These are phyloP conservation scores for Synanthedon myopaeformis DNA, from an alignment of 2,888 invertebrate genomes.

Conservation along the genomic window DNA sequence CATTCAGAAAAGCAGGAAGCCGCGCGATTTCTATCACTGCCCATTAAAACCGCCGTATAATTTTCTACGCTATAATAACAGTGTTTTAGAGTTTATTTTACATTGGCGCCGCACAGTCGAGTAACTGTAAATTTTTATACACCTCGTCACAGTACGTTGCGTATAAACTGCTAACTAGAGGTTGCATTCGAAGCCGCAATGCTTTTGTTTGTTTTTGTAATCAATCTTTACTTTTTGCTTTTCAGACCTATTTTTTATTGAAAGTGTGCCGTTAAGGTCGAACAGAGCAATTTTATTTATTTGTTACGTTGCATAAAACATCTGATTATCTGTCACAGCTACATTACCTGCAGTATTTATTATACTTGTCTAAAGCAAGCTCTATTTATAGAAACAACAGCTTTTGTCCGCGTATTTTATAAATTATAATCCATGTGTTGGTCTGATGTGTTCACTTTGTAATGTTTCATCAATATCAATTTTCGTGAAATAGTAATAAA, in stretches of 20 bases:
- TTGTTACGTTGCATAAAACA: background rate
- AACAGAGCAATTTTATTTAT: background rate
- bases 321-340: background rate
- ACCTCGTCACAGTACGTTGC: constrained; percentile 46
- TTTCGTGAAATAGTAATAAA: too few species aligned
- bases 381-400: too few species aligned
- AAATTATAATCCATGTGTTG: too few species aligned
- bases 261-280: background rate
- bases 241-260: background rate
- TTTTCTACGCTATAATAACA: constrained; percentile 4
- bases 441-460: too few species aligned
- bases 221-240: constrained; percentile 19
- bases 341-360: background rate
- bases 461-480: too few species aligned
- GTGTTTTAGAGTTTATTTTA: constrained; percentile 14
- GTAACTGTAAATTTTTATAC: constrained; percentile 41
- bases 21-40: constrained; percentile 48
- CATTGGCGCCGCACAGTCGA: constrained; percentile 5
- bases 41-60: constrained; percentile 19
- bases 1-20: constrained; percentile 49
- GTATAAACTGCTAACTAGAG: constrained; percentile 22
- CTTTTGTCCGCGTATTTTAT: too few species aligned
- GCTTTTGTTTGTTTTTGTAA: constrained; percentile 48
- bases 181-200: constrained; percentile 37
- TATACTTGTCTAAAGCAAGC: too few species aligned